Evolutionary conservation across 2,797 vertebrate species (phyloP), one percentile per base, ranked within the genome.

Genomic region (Clarias platycephalus): DNA sequence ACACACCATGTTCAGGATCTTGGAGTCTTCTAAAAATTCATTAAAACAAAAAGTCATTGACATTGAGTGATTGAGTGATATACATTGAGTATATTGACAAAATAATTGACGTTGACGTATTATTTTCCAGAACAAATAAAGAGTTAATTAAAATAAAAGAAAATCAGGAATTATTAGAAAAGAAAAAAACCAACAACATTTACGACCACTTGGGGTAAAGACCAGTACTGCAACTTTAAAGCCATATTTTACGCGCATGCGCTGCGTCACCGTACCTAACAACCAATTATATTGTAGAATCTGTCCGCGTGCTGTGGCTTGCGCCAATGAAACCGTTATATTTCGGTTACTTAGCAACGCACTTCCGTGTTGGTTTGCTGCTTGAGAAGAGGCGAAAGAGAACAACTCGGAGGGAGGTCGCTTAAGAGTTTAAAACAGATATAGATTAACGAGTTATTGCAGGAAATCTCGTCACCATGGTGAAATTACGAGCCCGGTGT

Each of bases 401-500:
- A 58, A 18, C 7, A 18, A 18, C n/a, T 4, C 37, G 6, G 18
- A 3, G 18, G 9, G 24, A 68, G 13, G 31, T 28, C 9, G 1
- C 0, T 37, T 16, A 31, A 34, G 16, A 44, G 7, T 40, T 80
- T 62, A 37, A 66, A 55, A 57, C 26, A 34, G 18, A 53, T 80
- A 66, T 63, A 49, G 8, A 18, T 10, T 70, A 10, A 22, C 34
- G 20, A n/a, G 9, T 66, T 62, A 40, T 40, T 22, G 67, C 16
- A 13, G 40, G 7, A 34, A 34, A 4, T 13, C 0, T 8, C 2
- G 24, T 9, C 34, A 7, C 31, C 0, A 96, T 96, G 95, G 95
- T 95, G 90, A 95, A 94, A 84, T 74, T 96, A 84, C 92, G 95
- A 86, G 93, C 95, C 31, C 91, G 91, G 44, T 96, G 94, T 89